Base-by-base conservation (phyloP, 2,797 vertebrate genomes). In the Channallabes apus region DNA sequence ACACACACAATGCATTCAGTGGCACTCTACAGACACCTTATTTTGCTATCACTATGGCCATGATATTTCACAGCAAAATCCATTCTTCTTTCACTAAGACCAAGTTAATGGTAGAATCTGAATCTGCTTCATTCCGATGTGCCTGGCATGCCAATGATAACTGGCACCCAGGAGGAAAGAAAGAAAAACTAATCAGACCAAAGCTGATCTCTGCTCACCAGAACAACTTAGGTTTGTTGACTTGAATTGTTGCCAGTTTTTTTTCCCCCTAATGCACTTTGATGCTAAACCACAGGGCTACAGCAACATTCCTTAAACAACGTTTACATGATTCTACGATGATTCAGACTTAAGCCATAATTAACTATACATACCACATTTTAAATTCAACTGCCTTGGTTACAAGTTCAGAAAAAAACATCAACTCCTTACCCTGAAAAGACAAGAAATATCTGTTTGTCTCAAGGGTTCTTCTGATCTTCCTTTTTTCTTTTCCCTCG, bases 371-470 rank as follows among this genome's bases (percentile, higher is more conserved):
- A 61, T 8, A n/a, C 32, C 24, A 32, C 75, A 77, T 77, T 77
- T 59, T 15, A 78, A 78, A 61, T 59, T n/a, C 22, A 32, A 59
- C 6, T 59, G 6, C 29, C 54, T 35, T 59, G 75, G 54, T 59
- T 35, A 32, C 80, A 64, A 65, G 77, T 83, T 77, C n/a, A 56
- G 12, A 51, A 85, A 35, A 85, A 80, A 9, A 68, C 2, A 84
- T 88, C 86, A 89, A 88, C 76, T 89, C 90, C 94, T 91, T 95
- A 96, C 94, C 94, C 69, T 91, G 88, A 84, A 80, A 87, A 88
- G 88, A 91, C 87, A 83, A 90, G 88, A 90, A 73, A 80, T 84
- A 73, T 93, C 85, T 88, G 64, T 20, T 35, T 69, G 85, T 71
- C 81, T 90, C 86, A 56, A 38, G 72, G 51, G 88, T 87, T 85